Percentiles rank a stretch among this genome's conserved stretches.
These are phyloP conservation scores for Teleogryllus oceanicus DNA, from an alignment of 2,888 invertebrate species.

Conservation along the genomic window DNA sequence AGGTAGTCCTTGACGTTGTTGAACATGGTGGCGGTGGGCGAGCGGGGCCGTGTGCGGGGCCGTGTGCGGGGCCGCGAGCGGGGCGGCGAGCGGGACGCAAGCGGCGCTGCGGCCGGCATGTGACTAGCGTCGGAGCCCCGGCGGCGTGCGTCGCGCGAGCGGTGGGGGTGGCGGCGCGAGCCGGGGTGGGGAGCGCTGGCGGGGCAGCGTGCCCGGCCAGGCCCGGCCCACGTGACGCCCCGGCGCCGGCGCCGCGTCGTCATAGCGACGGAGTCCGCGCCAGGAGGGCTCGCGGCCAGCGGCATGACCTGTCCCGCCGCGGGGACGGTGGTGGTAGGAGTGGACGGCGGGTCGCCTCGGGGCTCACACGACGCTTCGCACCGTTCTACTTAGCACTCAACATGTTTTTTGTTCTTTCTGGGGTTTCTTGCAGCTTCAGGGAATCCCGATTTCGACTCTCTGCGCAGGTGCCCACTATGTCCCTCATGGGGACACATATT, in stretches of 20 bases:
- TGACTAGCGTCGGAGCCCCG: conserved; percentile 1
- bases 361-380: no score
- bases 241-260: background rate
- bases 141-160: background rate
- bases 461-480: no score
- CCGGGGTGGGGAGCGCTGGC: background rate
- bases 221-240: background rate
- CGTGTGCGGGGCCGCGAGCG: background rate
- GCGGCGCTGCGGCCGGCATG: background rate
- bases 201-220: background rate
- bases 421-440: no score
- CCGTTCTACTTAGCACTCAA: no score
- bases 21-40: conserved; percentile 27
- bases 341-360: no score
- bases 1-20: conserved; percentile 33
- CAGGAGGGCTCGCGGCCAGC: background rate
- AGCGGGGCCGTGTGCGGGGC: background rate
- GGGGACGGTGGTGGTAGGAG: no score
- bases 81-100: background rate
- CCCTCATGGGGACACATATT: no score
- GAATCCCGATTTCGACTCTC: no score
- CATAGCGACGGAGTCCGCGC: background rate
- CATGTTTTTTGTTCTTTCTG: no score
- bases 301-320: background rate
- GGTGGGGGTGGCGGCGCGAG: background rate